Conservation (phyloP, 2,113 vertebrate genomes). For the Hoplias malabaricus region DNA sequence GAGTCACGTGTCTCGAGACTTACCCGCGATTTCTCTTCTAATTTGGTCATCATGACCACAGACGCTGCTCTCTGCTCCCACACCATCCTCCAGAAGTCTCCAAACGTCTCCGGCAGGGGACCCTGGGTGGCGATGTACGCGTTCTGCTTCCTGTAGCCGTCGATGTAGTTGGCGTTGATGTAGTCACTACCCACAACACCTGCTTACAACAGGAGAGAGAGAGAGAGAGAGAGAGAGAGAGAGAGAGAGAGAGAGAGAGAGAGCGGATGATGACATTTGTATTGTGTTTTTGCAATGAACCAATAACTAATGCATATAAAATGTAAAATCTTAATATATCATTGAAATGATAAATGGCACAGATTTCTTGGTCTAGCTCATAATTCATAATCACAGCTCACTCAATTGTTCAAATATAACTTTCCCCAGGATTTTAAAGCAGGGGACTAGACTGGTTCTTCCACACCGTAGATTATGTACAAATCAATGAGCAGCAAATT, state of each 20-base stretch:
- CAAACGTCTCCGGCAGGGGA: constrained; percentile 90
- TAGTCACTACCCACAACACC: constrained; percentile 94
- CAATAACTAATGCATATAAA: no score
- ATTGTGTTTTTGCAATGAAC: no score
- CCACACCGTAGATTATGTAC: no score
- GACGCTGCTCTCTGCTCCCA: constrained; percentile 97
- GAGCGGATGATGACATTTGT: neutral
- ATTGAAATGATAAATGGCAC: no score
- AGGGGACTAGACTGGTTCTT: no score
- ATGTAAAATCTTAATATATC: no score
- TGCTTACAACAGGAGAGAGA: constrained; percentile 52
- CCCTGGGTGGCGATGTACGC: constrained; percentile 98
- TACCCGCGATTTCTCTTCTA: constrained; percentile 60
- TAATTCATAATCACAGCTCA: no score
- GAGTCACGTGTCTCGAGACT: constrained; percentile 4
- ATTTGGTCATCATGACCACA: constrained; percentile 96
- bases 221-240: neutral
- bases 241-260: no score
- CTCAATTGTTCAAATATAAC: no score
- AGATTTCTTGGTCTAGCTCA: no score
- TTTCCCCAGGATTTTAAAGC: no score
- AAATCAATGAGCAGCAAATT: no score
- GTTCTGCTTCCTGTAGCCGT: constrained; percentile 96
- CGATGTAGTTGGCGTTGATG: constrained; percentile 97
- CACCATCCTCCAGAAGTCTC: constrained; percentile 98